Evolutionary conservation across 2,888 invertebrate genomes (phyloP), one percentile per base, ranked within the genome.

Genomic region (Eupithecia insigniata): DNA sequence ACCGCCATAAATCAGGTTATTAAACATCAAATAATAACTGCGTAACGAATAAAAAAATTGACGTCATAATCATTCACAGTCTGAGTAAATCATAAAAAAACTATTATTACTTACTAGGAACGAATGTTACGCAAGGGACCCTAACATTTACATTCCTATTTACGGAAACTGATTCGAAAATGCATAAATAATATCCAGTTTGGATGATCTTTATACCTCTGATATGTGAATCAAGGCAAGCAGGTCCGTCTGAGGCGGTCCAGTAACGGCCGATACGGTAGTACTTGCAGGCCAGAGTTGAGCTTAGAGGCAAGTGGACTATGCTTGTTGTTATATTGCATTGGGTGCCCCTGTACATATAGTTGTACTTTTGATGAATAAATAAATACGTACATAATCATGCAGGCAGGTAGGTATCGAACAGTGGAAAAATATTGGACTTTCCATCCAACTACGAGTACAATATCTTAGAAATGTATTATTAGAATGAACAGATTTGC

Each of bases 151-250:
- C 12, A 34, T 39, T 64, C 26, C 14, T 64, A 39, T 26, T 26
- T 36, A 64, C 64, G 64, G 64, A 64, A 62, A 64, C 64, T 22
- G 64, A 26, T 36, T 30, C 26, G 22, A 64, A 22, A 64, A 64
- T 64, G 26, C 36, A 64, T 64, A 22, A 64, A 26, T n/a, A n/a
- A n/a, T 36, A 36, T 64, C 64, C 64, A 39, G 51, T 62, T 71
- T 67, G n/a, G 55, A 67, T 39, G 36, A 62, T 62, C 67, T 71
- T 71, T 36, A 66, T 34, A 67, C 34, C 39, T 62, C 43, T 26
- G 61, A 55, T 67, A 67, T 34, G 61, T 67, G 64, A 61, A 67
- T 22, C 71, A 67, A 71, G 71, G 71, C 34, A 32, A 71, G 34
- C 64, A n/a, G n/a, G n/a, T n/a, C n/a, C 36, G 22, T 64, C 14